Percentiles rank a stretch among this genome's conserved stretches.
Evolutionary conservation across 2,113 vertebrate species (phyloP).

Genomic region (Peromyscus leucopus): DNA sequence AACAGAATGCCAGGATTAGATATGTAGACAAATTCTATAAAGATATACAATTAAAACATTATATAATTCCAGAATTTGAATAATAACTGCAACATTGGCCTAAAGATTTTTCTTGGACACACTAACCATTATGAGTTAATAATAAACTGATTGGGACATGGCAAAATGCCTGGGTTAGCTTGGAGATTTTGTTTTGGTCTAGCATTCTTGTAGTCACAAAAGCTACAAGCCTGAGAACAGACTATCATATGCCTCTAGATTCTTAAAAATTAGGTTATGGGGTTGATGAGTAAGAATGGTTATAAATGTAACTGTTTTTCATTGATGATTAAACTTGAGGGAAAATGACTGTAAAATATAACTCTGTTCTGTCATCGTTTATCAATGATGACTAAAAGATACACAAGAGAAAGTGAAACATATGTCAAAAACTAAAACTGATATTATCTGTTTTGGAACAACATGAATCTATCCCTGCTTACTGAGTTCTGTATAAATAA

Average conservation of each 20-base stretch:
- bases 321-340: background rate
- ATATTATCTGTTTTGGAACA: background rate
- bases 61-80: background rate
- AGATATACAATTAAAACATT: background rate
- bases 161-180: background rate
- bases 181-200: background rate
- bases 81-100: background rate
- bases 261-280: background rate
- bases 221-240: background rate
- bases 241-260: background rate
- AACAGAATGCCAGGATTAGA: background rate
- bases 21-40: background rate
- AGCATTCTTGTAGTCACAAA: background rate
- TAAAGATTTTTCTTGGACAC: background rate
- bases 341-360: background rate
- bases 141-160: background rate
- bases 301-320: background rate
- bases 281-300: background rate
- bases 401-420: background rate
- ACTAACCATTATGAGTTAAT: background rate
- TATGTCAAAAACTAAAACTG: background rate
- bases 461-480: background rate
- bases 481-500: background rate
- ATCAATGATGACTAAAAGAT: background rate
- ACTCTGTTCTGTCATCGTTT: background rate